Percentiles rank a stretch among this genome's conserved stretches.
Conservation (phyloP, 2,797 vertebrate genomes). For the Serranus cabrilla region DNA sequence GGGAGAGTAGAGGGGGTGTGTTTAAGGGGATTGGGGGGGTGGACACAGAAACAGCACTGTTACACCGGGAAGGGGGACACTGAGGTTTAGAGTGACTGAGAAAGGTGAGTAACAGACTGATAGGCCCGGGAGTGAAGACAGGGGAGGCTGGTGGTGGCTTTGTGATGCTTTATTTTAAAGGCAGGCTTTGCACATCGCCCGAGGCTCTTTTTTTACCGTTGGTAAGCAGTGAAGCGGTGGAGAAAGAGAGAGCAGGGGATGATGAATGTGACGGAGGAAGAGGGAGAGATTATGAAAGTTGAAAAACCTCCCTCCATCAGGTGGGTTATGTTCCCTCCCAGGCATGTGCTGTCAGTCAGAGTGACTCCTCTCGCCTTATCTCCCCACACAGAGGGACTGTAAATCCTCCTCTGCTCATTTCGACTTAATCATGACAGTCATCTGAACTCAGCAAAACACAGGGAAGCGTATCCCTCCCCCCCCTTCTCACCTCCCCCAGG, state of each 20-base stretch:
- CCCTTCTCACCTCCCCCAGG: slow-evolving; percentile 53
- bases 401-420: slow-evolving; percentile 87
- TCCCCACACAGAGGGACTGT: slow-evolving; percentile 79
- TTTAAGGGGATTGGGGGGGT: slow-evolving; percentile 66
- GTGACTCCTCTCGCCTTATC: slow-evolving; percentile 82
- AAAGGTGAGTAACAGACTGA: slow-evolving; percentile 63
- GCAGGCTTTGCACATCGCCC: slow-evolving; percentile 22
- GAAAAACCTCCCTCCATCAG: slow-evolving; percentile 73
- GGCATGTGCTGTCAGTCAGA: slow-evolving; percentile 80
- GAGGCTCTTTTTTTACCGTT: slow-evolving; percentile 36
- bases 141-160: slow-evolving; percentile 36
- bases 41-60: slow-evolving; percentile 91
- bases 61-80: slow-evolving; percentile 73
- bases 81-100: slow-evolving; percentile 65
- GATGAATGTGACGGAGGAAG: slow-evolving; percentile 71
- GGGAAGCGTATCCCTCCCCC: slow-evolving; percentile 65
- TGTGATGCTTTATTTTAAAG: slow-evolving; percentile 39
- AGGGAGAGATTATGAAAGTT: slow-evolving; percentile 60
- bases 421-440: slow-evolving; percentile 85
- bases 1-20: slow-evolving; percentile 71
- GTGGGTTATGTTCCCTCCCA: slow-evolving; percentile 75
- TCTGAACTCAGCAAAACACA: slow-evolving; percentile 85
- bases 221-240: slow-evolving; percentile 31
- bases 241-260: slow-evolving; percentile 32
- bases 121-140: slow-evolving; percentile 26